phyloP scores from a whole-genome alignment of 2,888 invertebrate genomes.

The Ferdinandea cuprea region DNA sequence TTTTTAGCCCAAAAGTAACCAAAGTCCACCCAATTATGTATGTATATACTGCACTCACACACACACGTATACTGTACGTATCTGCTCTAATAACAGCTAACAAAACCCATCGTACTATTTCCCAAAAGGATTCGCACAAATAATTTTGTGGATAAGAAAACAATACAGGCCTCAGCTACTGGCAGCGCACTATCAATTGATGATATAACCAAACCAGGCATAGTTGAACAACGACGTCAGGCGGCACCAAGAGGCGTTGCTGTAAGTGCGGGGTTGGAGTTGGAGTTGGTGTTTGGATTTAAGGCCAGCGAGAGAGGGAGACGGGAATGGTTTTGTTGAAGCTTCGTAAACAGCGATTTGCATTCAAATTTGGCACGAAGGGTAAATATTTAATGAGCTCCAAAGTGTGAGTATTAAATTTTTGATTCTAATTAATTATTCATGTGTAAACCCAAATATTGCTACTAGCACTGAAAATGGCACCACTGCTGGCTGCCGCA shows the following conservation, averaged over 20 bases:
- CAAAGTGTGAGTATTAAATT: slow-evolving; percentile 82
- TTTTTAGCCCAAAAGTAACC: slow-evolving; percentile 40
- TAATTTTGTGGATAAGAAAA: slow-evolving; percentile 75
- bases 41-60: neutral
- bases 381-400: slow-evolving; percentile 82
- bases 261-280: slow-evolving; percentile 35
- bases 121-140: slow-evolving; percentile 72
- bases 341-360: slow-evolving; percentile 80
- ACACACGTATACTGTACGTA: slow-evolving; percentile 5
- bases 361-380: slow-evolving; percentile 82
- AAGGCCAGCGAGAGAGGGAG: slow-evolving; percentile 36
- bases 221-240: slow-evolving; percentile 12
- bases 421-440: slow-evolving; percentile 83
- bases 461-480: slow-evolving; percentile 71
- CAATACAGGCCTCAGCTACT: slow-evolving; percentile 63
- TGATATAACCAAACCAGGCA: slow-evolving; percentile 44
- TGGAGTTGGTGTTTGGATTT: slow-evolving; percentile 51
- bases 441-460: slow-evolving; percentile 80
- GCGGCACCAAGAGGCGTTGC: slow-evolving; percentile 50
- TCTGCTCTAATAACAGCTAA: slow-evolving; percentile 55
- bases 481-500: slow-evolving; percentile 42
- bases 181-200: slow-evolving; percentile 72
- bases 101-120: slow-evolving; percentile 60
- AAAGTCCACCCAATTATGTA: slow-evolving; percentile 10
- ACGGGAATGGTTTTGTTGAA: slow-evolving; percentile 70